phyloP scores from a whole-genome alignment of 2,797 vertebrate genomes.

The Sciurus vulgaris region DNA sequence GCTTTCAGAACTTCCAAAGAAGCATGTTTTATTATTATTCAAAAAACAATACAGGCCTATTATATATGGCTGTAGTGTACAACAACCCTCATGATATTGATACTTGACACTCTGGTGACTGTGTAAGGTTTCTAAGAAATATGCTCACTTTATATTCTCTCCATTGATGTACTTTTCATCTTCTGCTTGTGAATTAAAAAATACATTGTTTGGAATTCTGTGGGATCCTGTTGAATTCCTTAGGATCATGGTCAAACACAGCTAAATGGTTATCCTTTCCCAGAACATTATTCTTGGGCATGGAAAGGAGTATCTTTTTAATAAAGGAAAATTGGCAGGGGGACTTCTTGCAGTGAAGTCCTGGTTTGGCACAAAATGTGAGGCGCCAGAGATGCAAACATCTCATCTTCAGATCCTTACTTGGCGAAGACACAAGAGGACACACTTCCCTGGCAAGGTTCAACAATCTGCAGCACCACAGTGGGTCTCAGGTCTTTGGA shows the following conservation, averaged over 20 bases:
- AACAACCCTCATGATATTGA: neutral
- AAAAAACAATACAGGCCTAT: neutral
- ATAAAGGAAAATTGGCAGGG: constrained; percentile 78
- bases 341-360: constrained; percentile 48
- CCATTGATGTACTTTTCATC: neutral
- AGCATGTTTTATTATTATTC: constrained; percentile 42
- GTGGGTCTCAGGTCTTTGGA: constrained; percentile 42
- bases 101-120: neutral
- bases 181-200: constrained; percentile 62
- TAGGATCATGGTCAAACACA: constrained; percentile 61
- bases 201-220: constrained; percentile 60
- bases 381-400: constrained; percentile 54
- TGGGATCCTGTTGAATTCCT: constrained; percentile 74
- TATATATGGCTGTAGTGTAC: neutral
- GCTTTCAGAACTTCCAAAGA: constrained; percentile 43
- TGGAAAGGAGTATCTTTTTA: constrained; percentile 75
- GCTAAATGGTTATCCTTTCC: constrained; percentile 73
- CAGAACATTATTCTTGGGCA: constrained; percentile 80
- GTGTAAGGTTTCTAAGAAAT: neutral
- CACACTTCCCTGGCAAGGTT: neutral
- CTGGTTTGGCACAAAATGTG: constrained; percentile 71
- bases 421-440: constrained; percentile 29
- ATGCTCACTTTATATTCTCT: neutral
- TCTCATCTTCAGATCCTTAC: constrained; percentile 66
- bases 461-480: neutral